Percentiles rank a stretch among this genome's conserved stretches.
Evolutionary conservation across 2,888 invertebrate genomes (phyloP).

Genomic region (Dynastes tityus): DNA sequence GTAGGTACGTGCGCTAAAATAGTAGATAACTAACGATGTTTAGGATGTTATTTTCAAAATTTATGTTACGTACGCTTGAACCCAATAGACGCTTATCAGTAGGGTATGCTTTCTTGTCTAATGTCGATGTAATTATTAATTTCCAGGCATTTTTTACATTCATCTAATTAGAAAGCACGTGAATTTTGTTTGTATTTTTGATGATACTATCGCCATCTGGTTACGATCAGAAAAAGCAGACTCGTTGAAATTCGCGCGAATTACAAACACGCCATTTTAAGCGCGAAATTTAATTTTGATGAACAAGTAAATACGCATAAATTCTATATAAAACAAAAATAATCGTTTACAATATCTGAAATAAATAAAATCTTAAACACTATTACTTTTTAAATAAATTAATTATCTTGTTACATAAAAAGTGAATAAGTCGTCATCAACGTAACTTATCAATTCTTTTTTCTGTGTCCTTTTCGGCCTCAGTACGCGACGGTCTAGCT

Average conservation of each 20-base stretch:
- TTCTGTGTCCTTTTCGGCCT: conserved; percentile 54
- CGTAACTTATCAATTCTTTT: conserved; percentile 49
- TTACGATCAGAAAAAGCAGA: neutral
- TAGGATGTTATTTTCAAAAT: neutral
- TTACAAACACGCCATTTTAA: neutral
- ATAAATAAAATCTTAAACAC: too few relatives aligned
- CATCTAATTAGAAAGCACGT: neutral
- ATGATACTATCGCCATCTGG: neutral
- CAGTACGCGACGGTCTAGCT: conserved; percentile 58
- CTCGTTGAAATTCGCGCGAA: neutral
- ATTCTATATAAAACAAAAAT: too few relatives aligned
- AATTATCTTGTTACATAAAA: too few relatives aligned
- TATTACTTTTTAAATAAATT: too few relatives aligned
- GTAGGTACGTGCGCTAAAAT: conserved; percentile 2
- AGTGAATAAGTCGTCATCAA: conserved; percentile 13
- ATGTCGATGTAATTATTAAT: neutral
- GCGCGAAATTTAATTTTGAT: neutral
- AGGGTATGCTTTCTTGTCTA: neutral
- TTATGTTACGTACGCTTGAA: neutral
- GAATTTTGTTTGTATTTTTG: conserved; percentile 1
- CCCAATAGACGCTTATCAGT: neutral
- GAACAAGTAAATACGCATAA: neutral
- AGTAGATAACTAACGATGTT: neutral
- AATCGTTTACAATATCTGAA: too few relatives aligned
- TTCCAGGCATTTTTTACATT: neutral